Conservation (phyloP, 2,113 vertebrate genomes). For the Prinia subflava region DNA sequence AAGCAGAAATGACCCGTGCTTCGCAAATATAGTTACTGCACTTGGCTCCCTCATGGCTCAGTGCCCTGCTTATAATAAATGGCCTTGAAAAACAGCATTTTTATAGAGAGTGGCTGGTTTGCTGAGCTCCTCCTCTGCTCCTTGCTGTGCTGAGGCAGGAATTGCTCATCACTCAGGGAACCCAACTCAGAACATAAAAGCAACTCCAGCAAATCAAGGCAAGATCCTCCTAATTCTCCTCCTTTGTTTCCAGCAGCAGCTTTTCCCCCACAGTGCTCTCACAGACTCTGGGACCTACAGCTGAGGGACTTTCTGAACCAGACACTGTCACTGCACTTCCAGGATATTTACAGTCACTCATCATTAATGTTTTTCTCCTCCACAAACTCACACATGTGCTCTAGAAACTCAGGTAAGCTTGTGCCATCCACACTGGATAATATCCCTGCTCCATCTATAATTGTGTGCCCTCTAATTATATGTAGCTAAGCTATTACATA, state of each 20-base stretch:
- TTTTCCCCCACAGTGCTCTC: background rate
- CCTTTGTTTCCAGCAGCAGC: background rate
- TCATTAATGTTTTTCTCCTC: background rate
- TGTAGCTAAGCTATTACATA: background rate
- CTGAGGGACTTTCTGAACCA: background rate
- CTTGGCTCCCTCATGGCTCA: background rate
- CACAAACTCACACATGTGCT: background rate
- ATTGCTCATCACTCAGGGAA: background rate
- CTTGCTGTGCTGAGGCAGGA: background rate
- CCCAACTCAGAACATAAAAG: background rate
- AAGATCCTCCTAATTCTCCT: background rate
- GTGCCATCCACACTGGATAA: background rate
- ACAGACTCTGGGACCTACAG: background rate
- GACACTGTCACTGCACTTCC: background rate
- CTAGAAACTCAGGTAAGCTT: background rate
- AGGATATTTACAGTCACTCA: background rate
- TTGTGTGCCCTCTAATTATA: background rate
- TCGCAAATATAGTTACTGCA: background rate
- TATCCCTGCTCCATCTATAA: background rate
- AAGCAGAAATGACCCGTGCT: background rate
- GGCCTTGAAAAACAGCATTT: background rate
- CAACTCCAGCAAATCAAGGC: background rate
- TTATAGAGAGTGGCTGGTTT: background rate
- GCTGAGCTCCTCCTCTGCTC: background rate
- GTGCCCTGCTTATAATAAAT: background rate